Evolutionary conservation across 2,797 vertebrate species (phyloP), one percentile per base, ranked within the genome.

Genomic region (Pempheris klunzingeri): DNA sequence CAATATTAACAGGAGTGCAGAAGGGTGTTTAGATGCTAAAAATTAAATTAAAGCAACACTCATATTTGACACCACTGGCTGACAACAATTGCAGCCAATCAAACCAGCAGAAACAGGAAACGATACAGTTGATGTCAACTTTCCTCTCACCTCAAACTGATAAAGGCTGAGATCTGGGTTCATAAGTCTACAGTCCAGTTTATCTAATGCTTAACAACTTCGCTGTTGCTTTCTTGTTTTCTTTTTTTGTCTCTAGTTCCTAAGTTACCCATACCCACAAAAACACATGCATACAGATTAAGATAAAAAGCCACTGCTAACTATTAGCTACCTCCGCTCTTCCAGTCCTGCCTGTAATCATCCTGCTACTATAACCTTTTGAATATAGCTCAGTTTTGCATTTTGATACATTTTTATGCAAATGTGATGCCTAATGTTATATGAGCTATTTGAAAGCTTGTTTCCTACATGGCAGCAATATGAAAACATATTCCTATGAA

Each of bases 351-450:
- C 47, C 59, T 80, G 69, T 71, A 75, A 78, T 80, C 65, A 71
- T 22, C 17, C 4, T 14, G 32, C 60, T 46, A 80, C 71, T 84
- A 67, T 34, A 81, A 65, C 24, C 22, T 46, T 87, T 66, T 81
- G 67, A 60, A 82, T 71, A 67, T 61, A 53, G 47, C 74, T 65
- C 62, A 24, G 55, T 71, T 90, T 85, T 78, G 76, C 82, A 90
- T 86, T 80, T 86, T 78, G 62, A 78, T 64, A 61, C 20, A 78
- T 75, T 78, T 86, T 70, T 77, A 90, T 90, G 80, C 67, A 84
- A 90, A 91, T 88, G 26, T 7, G 4, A 61, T 3, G 28, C 32
- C 32, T 78, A 74, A 74, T 77, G 54, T 34, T 80, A 65, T 73
- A 64, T 47, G 32, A 78, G 58, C 58, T 62, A 62, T 64, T 53